Evolutionary conservation across 1,140 invertebrate species (phyloP), one percentile per base, ranked within the genome.

Genomic region (Calephelis nemesis): DNA sequence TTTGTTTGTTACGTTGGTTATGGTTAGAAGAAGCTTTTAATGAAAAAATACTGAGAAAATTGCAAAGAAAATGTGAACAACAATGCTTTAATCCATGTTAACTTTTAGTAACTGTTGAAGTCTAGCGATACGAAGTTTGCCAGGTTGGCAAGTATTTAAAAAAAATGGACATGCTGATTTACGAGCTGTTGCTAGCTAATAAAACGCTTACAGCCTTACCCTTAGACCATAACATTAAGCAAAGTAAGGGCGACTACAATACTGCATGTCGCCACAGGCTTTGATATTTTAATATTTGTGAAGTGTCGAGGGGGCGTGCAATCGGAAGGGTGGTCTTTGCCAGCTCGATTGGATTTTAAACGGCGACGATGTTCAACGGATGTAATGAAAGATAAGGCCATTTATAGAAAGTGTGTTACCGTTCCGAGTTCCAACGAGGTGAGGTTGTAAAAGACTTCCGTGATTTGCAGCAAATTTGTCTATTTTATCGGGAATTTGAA

Each of bases 271-370:
- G 71, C 73, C 73, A 71, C 71, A 77, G 69, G 69, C 76, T 75
- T 73, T 75, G 75, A 75, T 77, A 77, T 77, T 77, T 70, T 75
- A 75, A 77, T 77, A 72, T 77, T 77, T 74, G 64, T 64, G 68
- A 67, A 67, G 64, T 64, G 50, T 49, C 39, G 63, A 45, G 62
- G 54, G 67, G 65, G 60, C 64, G 63, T 54, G 67, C 30, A 63
- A 63, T 63, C 13, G 60, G 71, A 52, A 63, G 70, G 70, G 52
- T 39, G 66, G 64, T 68, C 70, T 49, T 67, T 6, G 65, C 50
- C 30, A n/a, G 11, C 3, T 50, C 50, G 47, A 68, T 68, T 67
- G 69, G 13, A 63, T 67, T 70, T 47, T 67, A 63, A 71, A 64
- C 40, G 62, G 52, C 54, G 42, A 30, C 52, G 50, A 19, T 15